Evolutionary conservation across 2,888 invertebrate species (phyloP), one percentile per base, ranked within the genome.

Genomic region (Anarsia innoxiella): DNA sequence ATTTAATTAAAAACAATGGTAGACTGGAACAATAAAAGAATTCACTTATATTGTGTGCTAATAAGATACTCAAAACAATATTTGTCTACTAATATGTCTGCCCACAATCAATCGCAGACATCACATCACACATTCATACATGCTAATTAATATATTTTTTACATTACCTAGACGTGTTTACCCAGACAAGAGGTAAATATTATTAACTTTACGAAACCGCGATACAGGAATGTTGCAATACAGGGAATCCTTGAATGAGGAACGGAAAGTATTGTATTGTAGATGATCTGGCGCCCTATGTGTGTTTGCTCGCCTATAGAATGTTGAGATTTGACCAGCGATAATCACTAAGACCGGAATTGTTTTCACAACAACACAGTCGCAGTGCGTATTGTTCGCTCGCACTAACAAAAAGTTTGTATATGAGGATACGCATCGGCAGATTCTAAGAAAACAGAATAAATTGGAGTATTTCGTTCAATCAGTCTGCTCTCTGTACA

Each of bases 211-310:
- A n/a, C n/a, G n/a, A n/a, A n/a, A n/a, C n/a, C n/a, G n/a, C n/a
- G n/a, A n/a, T n/a, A 26, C 26, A 19, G 14, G 14, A 30, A 30
- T 13, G 38, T 39, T 42, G 39, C 36, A 23, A 42, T 31, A 38
- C 29, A 23, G 4, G 19, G 33, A 12, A 39, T 42, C 42, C 42
- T 42, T 42, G 42, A 19, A 32, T 11, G 13, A 39, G 23, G 42
- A 38, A 31, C 34, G 39, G 34, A 39, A 42, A 33, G 36, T 12
- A 28, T 28, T 12, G 28, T 33, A 19, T 23, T 30, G 29, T 9
- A 11, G 31, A 23, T 25, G 14, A 33, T 9, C 26, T 33, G 23
- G n/a, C 23, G 16, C 23, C 23, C n/a, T 23, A n/a, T n/a, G n/a
- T n/a, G n/a, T 6, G 34, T 36, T 13, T 42, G 32, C 19, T 32